Conservation (phyloP, 2,888 invertebrate species). For the Limnephilus marmoratus region DNA sequence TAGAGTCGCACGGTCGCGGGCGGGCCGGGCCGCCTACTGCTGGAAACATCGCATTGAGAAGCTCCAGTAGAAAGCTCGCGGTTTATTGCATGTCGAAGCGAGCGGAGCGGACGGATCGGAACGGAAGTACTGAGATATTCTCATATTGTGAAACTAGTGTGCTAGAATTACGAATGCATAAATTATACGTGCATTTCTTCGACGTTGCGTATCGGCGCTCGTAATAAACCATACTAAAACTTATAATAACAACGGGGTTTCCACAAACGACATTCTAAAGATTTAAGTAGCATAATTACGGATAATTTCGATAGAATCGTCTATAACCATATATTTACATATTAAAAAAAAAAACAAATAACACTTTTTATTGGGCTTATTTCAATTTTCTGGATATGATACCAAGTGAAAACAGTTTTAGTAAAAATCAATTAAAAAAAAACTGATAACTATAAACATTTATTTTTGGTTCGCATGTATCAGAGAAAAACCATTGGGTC, state of each 20-base stretch:
- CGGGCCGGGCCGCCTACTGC: conserved; percentile 50
- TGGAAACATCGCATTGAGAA: background rate
- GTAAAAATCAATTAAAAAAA: no score
- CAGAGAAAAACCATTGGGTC: background rate
- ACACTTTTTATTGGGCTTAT: no score
- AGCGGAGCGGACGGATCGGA: conserved; percentile 13
- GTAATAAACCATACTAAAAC: background rate
- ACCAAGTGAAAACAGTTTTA: no score
- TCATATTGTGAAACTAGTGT: background rate
- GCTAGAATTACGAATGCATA: background rate
- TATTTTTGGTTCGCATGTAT: background rate
- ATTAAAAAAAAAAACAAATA: background rate
- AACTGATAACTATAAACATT: background rate
- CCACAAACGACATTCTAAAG: background rate
- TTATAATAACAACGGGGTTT: background rate
- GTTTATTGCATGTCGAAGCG: background rate
- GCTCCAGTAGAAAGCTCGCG: conserved; percentile 4
- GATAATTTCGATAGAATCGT: background rate
- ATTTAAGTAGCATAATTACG: background rate
- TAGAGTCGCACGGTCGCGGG: conserved; percentile 47
- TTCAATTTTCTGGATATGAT: no score
- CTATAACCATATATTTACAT: background rate
- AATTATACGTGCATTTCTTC: background rate
- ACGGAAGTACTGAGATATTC: conserved; percentile 6
- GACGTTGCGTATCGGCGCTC: background rate